A percentile compares a stretch with the other conserved stretches of the same genome.
Evolutionary conservation across 1,140 invertebrate genomes (phyloP).

Genomic region (Rhynchophorus ferrugineus): DNA sequence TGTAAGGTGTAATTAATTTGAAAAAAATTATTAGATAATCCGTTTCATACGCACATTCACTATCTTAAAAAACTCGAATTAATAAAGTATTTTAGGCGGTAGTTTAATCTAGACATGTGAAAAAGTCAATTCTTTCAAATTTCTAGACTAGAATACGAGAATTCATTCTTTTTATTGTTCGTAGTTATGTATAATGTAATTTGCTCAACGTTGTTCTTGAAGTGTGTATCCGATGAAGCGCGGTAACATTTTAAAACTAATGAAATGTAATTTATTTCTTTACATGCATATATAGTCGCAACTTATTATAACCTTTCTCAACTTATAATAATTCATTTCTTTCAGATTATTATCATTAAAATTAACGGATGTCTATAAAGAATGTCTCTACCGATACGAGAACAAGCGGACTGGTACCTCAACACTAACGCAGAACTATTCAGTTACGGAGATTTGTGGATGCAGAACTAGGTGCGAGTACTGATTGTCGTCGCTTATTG

Average conservation of each 20-base stretch:
- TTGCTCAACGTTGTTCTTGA: not conserved
- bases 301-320: not conserved
- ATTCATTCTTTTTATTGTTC: not conserved
- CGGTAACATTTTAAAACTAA: not conserved
- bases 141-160: too few species aligned
- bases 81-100: not conserved
- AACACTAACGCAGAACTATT: not conserved
- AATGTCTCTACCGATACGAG: not conserved
- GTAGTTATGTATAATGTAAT: not conserved
- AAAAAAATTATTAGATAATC: too few species aligned
- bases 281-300: not conserved
- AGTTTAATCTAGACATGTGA: too few species aligned
- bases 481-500: not conserved
- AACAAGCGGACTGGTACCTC: not conserved
- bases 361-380: not conserved
- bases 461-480: not conserved
- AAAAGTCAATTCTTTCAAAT: too few species aligned
- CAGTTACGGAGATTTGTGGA: not conserved
- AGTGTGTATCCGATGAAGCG: not conserved
- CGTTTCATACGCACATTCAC: too few species aligned
- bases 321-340: not conserved
- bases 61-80: not conserved
- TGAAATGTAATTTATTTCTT: not conserved
- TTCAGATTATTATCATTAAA: not conserved
- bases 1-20: too few species aligned